Evolutionary conservation across 2,113 vertebrate genomes (phyloP).

Genomic region (Charadrius vociferus): DNA sequence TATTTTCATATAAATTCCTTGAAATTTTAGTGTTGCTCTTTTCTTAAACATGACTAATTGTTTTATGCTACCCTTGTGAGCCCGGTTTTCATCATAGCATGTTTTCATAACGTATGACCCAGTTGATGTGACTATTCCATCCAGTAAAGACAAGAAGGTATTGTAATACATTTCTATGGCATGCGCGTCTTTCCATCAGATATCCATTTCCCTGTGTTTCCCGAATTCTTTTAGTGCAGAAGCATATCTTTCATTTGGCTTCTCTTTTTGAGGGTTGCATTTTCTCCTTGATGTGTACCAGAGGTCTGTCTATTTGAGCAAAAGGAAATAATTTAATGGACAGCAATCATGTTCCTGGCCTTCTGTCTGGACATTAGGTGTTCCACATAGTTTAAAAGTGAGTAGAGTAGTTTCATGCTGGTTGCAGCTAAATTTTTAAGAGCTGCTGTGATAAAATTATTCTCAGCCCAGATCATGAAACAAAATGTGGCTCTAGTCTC

Average conservation of each 20-base stretch:
- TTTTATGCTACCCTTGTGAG: slow-evolving; percentile 28
- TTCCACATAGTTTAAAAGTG: background rate
- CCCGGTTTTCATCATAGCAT: slow-evolving; percentile 16
- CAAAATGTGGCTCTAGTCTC: background rate
- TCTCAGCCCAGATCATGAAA: background rate
- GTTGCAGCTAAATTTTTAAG: background rate
- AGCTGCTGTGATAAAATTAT: background rate
- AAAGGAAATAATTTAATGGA: background rate
- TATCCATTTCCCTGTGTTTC: background rate
- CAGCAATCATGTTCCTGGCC: background rate
- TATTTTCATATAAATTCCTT: slow-evolving; percentile 72
- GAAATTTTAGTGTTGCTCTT: slow-evolving; percentile 64
- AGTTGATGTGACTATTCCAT: slow-evolving; percentile 1
- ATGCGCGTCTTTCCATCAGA: slow-evolving; percentile 9
- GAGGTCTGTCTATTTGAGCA: slow-evolving; percentile 54
- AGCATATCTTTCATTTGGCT: slow-evolving; percentile 59
- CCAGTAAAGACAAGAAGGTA: slow-evolving; percentile 13
- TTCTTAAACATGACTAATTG: slow-evolving; percentile 60
- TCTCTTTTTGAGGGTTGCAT: slow-evolving; percentile 32
- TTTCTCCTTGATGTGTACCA: slow-evolving; percentile 49
- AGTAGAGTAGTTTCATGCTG: background rate
- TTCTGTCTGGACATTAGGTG: background rate
- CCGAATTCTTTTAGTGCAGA: slow-evolving; percentile 38
- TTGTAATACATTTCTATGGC: slow-evolving; percentile 46
- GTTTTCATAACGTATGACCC: slow-evolving; percentile 37